Conservation (phyloP, 2,888 invertebrate species). For the Cephus rjabovi region DNA sequence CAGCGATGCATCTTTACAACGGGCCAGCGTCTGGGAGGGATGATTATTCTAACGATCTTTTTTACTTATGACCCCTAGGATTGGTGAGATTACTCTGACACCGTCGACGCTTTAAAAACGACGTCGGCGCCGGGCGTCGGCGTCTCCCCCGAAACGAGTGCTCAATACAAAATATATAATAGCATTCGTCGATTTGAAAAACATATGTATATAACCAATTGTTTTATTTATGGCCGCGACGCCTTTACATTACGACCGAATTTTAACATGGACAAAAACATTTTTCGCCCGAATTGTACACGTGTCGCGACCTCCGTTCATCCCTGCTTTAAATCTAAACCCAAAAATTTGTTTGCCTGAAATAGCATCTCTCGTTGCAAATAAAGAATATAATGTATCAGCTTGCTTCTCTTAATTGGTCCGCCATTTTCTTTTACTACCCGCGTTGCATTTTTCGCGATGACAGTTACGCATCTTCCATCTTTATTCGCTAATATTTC, state of each 20-base stretch:
- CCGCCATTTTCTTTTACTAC: slow-evolving; percentile 54
- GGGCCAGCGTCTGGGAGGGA: slow-evolving; percentile 33
- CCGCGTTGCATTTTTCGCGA: background rate
- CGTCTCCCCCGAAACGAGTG: slow-evolving; percentile 61
- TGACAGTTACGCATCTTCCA: background rate
- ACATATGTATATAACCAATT: slow-evolving; percentile 56
- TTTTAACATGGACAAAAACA: background rate
- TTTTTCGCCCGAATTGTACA: background rate
- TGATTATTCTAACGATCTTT: slow-evolving; percentile 57
- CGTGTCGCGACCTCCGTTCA: background rate
- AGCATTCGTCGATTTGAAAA: slow-evolving; percentile 63
- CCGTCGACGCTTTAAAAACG: slow-evolving; percentile 58
- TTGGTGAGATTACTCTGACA: slow-evolving; percentile 59
- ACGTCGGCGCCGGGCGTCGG: slow-evolving; percentile 62
- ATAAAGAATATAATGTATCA: slow-evolving; percentile 52
- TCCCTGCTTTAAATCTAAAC: background rate
- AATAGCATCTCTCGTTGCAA: slow-evolving; percentile 8
- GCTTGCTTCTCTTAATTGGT: slow-evolving; percentile 55
- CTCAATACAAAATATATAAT: slow-evolving; percentile 65
- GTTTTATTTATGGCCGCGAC: slow-evolving; percentile 53
- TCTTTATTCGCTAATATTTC: background rate
- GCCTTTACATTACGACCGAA: background rate
- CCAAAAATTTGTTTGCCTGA: background rate
- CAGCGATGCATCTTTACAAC: slow-evolving; percentile 30
- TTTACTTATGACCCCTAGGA: slow-evolving; percentile 55